These are phyloP conservation scores for Crematogaster levior DNA, from an alignment of 2,888 invertebrate genomes.

Conservation along the genomic window DNA sequence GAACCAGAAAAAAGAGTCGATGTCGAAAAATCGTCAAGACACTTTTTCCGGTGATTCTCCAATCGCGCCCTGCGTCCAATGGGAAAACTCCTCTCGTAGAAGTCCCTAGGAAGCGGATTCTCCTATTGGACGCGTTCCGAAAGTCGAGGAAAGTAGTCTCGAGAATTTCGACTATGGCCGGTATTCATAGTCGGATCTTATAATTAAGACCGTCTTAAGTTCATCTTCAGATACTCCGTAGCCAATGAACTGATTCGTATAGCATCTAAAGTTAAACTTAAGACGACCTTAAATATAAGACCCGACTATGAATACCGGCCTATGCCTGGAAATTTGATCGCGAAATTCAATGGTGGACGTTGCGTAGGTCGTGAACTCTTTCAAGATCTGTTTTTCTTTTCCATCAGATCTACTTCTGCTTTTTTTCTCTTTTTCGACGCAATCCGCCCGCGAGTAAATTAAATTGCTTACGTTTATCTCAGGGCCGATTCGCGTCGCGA, in stretches of 20 bases:
- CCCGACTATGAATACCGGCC: too few species aligned
- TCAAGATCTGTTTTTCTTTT: background rate
- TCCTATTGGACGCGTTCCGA: background rate
- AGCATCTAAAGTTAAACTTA: too few species aligned
- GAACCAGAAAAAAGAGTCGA: background rate
- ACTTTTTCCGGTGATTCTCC: background rate
- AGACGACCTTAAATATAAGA: too few species aligned
- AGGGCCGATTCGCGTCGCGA: slow-evolving; percentile 3
- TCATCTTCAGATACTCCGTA: too few species aligned
- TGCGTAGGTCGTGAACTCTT: background rate
- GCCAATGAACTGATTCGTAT: too few species aligned
- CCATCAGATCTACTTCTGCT: background rate
- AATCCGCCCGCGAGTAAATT: background rate
- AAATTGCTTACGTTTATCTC: slow-evolving; percentile 25
- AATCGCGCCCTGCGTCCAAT: background rate
- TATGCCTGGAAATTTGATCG: background rate
- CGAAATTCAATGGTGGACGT: background rate
- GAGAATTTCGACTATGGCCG: background rate
- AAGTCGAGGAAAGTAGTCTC: background rate
- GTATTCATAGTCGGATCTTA: background rate
- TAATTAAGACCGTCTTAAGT: too few species aligned
- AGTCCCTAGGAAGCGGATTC: background rate
- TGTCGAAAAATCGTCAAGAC: background rate
- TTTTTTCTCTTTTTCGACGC: background rate
- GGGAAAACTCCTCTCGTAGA: background rate